Percentiles rank a stretch among this genome's conserved stretches.
phyloP scores from a whole-genome alignment of 2,113 vertebrate species.

The Promerops cafer region DNA sequence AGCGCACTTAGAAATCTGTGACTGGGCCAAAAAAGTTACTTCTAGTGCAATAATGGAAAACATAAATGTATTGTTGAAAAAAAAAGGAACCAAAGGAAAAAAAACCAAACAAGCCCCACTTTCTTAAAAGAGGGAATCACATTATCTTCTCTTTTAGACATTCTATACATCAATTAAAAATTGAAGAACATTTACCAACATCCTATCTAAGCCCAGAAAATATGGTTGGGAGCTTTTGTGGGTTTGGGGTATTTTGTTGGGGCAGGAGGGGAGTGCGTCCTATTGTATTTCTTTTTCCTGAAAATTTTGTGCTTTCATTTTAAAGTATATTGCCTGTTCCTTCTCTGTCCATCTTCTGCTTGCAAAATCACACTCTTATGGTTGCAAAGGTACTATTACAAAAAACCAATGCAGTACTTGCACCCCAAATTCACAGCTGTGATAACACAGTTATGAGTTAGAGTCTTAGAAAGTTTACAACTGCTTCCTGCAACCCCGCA shows the following conservation, averaged over 20 bases:
- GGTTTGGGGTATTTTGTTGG: rapidly evolving
- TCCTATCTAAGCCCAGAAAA: background rate
- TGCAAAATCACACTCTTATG: background rate
- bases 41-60: background rate
- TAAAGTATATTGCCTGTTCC: background rate
- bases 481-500: background rate
- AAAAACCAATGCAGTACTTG: background rate
- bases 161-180: background rate
- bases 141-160: background rate
- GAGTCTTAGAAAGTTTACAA: background rate
- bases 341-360: background rate
- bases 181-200: background rate
- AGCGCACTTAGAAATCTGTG: background rate
- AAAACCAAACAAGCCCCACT: background rate
- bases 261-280: rapidly evolving
- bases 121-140: background rate
- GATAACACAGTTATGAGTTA: background rate
- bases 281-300: background rate
- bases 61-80: background rate
- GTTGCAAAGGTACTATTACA: background rate
- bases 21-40: background rate
- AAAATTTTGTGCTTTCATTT: background rate
- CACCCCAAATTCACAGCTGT: background rate
- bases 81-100: background rate
- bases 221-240: rapidly evolving